These are phyloP conservation scores for Tetramorium parvispinum DNA, from an alignment of 1,140 invertebrate genomes.

Conservation along the genomic window DNA sequence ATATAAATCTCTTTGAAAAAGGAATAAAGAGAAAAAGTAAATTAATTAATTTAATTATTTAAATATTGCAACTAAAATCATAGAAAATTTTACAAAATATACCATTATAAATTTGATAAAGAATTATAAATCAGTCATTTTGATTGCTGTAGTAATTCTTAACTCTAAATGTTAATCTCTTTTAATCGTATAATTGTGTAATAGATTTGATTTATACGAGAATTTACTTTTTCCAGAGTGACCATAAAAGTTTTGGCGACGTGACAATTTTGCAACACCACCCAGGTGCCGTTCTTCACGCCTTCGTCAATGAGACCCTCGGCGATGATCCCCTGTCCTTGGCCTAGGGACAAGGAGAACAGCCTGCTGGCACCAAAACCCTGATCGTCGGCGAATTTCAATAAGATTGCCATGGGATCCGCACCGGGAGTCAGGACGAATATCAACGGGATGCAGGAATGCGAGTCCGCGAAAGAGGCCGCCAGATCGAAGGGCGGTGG, in stretches of 20 bases:
- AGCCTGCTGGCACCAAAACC: conserved; percentile 93
- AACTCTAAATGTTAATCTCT: not conserved
- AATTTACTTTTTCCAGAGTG: conserved; percentile 89
- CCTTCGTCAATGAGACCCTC: conserved; percentile 95
- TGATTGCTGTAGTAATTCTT: not conserved
- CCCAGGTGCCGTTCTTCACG: conserved; percentile 94
- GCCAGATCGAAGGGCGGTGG: conserved; percentile 95
- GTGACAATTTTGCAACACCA: conserved; percentile 98
- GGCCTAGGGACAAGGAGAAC: conserved; percentile 95
- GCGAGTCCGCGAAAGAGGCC: conserved; percentile 93
- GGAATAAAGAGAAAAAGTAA: not conserved
- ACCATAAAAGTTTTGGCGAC: conserved; percentile 97
- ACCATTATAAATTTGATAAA: not conserved
- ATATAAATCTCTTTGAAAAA: not conserved
- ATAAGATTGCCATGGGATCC: conserved; percentile 94
- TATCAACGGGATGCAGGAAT: conserved; percentile 93
- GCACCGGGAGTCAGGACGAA: conserved; percentile 96
- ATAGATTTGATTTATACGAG: not conserved
- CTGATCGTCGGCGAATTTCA: conserved; percentile 96
- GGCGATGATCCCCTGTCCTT: conserved; percentile 97
- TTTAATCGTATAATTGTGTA: not conserved
- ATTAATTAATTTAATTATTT: not conserved
- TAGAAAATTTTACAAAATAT: not conserved
- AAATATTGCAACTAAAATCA: not conserved
- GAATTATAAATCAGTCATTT: not conserved